Conservation (phyloP, 2,113 vertebrate genomes). For the Thymallus thymallus region DNA sequence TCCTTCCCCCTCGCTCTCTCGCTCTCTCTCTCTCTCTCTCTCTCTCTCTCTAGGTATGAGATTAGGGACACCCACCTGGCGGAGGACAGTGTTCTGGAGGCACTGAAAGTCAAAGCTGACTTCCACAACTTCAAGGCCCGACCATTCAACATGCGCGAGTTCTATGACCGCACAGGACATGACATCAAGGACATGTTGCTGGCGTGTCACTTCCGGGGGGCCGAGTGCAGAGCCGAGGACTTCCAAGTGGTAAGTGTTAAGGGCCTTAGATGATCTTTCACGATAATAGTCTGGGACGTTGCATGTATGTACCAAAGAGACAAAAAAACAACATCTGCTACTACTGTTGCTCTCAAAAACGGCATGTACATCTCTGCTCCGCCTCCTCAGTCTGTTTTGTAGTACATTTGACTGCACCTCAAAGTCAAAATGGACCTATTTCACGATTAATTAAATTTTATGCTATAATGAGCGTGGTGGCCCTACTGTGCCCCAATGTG, state of each 20-base stretch:
- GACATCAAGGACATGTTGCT: constrained; percentile 95
- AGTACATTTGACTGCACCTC: background rate
- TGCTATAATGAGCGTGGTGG: background rate
- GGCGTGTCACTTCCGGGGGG: constrained; percentile 89
- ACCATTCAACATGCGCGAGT: constrained; percentile 97
- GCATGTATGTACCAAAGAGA: background rate
- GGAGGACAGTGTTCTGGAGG: constrained; percentile 92
- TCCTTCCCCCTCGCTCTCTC: background rate
- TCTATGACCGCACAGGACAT: constrained; percentile 92
- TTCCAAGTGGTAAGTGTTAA: constrained; percentile 94
- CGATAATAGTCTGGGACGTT: background rate
- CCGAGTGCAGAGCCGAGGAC: constrained; percentile 85
- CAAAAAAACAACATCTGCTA: background rate
- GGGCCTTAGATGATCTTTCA: background rate
- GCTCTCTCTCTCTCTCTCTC: constrained; percentile 1
- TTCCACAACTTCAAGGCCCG: constrained; percentile 96
- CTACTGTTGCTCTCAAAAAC: background rate
- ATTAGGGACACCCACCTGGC: constrained; percentile 92
- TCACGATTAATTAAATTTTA: background rate
- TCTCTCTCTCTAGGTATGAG: constrained; percentile 79
- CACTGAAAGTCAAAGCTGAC: constrained; percentile 90
- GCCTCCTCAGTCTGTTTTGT: no score
- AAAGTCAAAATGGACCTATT: background rate
- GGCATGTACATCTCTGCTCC: no score
- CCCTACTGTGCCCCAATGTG: background rate